A percentile compares a stretch with the other conserved stretches of the same genome.
Evolutionary conservation across 1,140 invertebrate genomes (phyloP).

Genomic region (Neodiprion virginianus): DNA sequence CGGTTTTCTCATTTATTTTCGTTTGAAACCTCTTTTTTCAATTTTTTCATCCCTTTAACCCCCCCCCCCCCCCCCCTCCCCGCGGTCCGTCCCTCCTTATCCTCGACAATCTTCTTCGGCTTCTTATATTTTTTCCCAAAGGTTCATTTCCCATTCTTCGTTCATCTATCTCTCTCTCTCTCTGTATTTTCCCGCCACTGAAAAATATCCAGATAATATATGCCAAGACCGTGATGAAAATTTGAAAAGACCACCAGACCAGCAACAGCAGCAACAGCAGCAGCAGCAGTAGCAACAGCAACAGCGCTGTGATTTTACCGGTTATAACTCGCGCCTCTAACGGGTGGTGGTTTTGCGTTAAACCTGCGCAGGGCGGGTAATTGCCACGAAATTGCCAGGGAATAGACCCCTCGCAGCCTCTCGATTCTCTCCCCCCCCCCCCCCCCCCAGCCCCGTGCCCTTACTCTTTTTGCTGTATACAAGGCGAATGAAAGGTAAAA

Average conservation of each 20-base stretch:
- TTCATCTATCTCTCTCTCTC: not conserved
- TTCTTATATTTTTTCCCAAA: no score
- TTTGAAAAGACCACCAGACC: no score
- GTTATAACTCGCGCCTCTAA: constrained; percentile 16
- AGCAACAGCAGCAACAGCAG: no score
- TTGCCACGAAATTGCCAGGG: not conserved
- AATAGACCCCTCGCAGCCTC: no score
- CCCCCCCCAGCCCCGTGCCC: no score
- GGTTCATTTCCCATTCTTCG: no score
- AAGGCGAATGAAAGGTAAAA: no score
- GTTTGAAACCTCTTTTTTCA: constrained; percentile 29
- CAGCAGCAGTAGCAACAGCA: not conserved
- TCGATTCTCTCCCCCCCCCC: no score
- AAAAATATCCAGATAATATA: constrained; percentile 21
- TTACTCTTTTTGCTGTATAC: no score
- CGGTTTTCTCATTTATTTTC: constrained; percentile 33
- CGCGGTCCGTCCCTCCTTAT: not conserved
- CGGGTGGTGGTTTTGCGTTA: constrained; percentile 10
- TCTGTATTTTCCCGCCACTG: not conserved
- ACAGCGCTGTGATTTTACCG: not conserved
- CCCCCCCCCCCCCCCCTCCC: constrained; percentile 19
- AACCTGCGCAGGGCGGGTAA: constrained; percentile 9
- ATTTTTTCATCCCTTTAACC: constrained; percentile 36
- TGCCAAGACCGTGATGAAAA: no score
- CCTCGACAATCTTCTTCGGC: no score